Conservation (phyloP, 2,888 invertebrate species). For the Drosophila bunnanda region DNA sequence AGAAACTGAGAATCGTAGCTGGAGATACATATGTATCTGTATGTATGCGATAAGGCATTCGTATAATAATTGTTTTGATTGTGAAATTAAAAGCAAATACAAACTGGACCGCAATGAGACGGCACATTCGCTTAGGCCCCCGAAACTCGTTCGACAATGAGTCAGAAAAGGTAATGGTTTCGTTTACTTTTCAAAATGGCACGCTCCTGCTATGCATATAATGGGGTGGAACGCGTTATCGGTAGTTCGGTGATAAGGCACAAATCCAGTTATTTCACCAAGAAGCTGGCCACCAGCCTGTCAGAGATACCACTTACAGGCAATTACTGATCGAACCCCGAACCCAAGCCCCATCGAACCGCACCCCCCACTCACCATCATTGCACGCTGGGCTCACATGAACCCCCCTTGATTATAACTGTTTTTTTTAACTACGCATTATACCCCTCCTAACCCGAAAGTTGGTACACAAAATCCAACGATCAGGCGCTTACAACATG, state of each 20-base stretch:
- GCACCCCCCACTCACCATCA: conserved; percentile 15
- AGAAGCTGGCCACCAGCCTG: conserved; percentile 17
- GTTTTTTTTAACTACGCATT: conserved; percentile 24
- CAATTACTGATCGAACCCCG: conserved; percentile 2
- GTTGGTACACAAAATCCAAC: conserved; percentile 22
- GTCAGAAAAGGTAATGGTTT: conserved; percentile 30
- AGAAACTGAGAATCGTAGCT: conserved; percentile 13
- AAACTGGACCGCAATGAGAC: conserved; percentile 55
- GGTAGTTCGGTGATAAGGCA: conserved; percentile 22
- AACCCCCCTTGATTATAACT: conserved; percentile 12
- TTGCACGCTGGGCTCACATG: conserved; percentile 28
- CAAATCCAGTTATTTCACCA: conserved; percentile 24
- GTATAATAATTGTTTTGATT: conserved; percentile 60
- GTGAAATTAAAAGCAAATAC: conserved; percentile 75
- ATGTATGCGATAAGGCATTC: conserved; percentile 65
- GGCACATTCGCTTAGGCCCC: conserved; percentile 34
- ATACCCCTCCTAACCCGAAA: conserved; percentile 1
- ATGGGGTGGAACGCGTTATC: conserved; percentile 25
- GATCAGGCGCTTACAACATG: conserved; percentile 66
- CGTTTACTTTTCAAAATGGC: conserved; percentile 26
- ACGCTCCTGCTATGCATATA: conserved; percentile 34
- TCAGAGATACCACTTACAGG: conserved; percentile 19
- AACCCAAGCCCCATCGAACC: background rate
- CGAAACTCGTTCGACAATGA: conserved; percentile 31
- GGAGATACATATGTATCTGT: conserved; percentile 42